phyloP scores from a whole-genome alignment of 1,140 invertebrate species.

The Chymomyza costata region DNA sequence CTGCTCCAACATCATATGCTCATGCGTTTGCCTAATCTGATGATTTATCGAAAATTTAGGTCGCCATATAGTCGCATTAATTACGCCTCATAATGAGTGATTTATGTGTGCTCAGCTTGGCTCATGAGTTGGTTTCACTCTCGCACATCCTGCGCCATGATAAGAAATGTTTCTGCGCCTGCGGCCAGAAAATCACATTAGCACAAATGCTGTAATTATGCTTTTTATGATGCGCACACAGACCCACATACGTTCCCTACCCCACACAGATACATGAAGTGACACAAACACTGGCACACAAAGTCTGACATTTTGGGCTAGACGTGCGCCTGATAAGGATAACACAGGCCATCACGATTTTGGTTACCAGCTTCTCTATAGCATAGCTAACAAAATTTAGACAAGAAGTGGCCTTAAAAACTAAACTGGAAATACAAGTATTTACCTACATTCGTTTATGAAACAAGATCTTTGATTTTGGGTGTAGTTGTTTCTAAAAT shows the following conservation, averaged over 20 bases:
- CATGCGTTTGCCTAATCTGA: slow-evolving; percentile 61
- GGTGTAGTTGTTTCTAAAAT: too few species aligned
- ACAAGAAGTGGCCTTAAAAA: too few species aligned
- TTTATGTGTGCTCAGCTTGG: slow-evolving; percentile 55
- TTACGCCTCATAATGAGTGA: slow-evolving; percentile 71
- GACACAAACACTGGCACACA: neutral
- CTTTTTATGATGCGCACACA: slow-evolving; percentile 38
- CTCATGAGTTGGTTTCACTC: slow-evolving; percentile 13
- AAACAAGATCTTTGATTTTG: too few species aligned
- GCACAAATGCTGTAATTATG: slow-evolving; percentile 59
- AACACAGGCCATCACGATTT: too few species aligned
- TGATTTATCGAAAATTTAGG: slow-evolving; percentile 69
- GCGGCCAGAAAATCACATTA: slow-evolving; percentile 57
- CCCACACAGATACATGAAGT: slow-evolving; percentile 2
- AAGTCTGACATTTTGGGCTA: too few species aligned
- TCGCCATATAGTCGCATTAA: slow-evolving; percentile 67
- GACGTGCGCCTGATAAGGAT: slow-evolving; percentile 15
- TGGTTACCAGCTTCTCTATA: too few species aligned
- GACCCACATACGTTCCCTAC: slow-evolving; percentile 7
- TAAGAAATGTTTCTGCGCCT: slow-evolving; percentile 39
- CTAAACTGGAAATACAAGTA: too few species aligned
- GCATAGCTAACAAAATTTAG: too few species aligned
- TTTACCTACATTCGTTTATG: too few species aligned
- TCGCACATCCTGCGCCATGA: slow-evolving; percentile 28
- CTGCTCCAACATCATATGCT: too few species aligned